Percentiles rank a stretch among this genome's conserved stretches.
These are phyloP conservation scores for Marcusenius ussheri DNA, from an alignment of 2,113 vertebrate genomes.

Conservation along the genomic window DNA sequence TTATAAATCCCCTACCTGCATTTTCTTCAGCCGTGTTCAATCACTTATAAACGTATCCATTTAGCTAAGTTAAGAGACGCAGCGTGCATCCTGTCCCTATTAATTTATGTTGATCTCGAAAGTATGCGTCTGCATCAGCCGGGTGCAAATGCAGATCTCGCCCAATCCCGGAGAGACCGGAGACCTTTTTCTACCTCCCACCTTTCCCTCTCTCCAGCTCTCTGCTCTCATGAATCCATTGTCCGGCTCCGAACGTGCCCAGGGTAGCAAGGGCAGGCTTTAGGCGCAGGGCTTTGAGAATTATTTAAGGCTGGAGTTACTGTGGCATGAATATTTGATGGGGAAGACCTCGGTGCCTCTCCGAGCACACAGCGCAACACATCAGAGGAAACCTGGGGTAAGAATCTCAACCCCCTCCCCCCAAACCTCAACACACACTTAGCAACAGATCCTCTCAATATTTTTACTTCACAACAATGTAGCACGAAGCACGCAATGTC, in stretches of 20 bases:
- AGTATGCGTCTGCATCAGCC: background rate
- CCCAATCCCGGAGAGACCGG: slow-evolving; percentile 11
- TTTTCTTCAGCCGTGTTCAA: slow-evolving; percentile 10
- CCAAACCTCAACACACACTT: slow-evolving; percentile 23
- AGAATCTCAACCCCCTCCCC: slow-evolving; percentile 29
- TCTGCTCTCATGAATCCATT: slow-evolving; percentile 53
- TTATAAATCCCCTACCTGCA: background rate
- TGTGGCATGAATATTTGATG: slow-evolving; percentile 72
- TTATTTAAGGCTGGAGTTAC: slow-evolving; percentile 71
- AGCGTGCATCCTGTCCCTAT: background rate
- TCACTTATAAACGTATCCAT: slow-evolving; percentile 9
- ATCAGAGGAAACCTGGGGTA: slow-evolving; percentile 56
- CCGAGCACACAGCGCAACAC: slow-evolving; percentile 53
- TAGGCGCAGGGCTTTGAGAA: slow-evolving; percentile 66
- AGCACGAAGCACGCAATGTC: background rate
- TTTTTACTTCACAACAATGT: background rate
- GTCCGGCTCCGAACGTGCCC: slow-evolving; percentile 61
- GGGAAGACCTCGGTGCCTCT: slow-evolving; percentile 57
- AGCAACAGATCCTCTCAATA: slow-evolving; percentile 18
- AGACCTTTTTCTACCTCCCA: slow-evolving; percentile 11
- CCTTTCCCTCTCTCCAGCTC: slow-evolving; percentile 19
- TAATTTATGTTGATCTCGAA: slow-evolving; percentile 18
- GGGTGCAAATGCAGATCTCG: background rate
- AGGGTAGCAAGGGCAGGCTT: slow-evolving; percentile 58
- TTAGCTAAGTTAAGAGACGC: slow-evolving; percentile 4